Conservation (phyloP, 1,140 invertebrate genomes). For the Drosophila guanche region DNA sequence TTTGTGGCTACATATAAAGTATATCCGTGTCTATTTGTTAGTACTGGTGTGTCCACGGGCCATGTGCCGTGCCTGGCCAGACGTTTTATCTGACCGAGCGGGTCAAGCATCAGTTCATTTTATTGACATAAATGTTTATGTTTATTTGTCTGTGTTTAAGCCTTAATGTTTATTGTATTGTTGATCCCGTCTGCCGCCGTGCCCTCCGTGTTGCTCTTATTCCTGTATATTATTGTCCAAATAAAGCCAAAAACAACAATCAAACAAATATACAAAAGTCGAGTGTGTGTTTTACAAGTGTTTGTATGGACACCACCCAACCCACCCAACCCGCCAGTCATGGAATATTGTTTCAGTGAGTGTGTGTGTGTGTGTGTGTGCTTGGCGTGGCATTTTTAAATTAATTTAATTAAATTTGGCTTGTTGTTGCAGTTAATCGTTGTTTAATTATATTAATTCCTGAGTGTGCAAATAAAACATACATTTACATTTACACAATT, state of each 20-base stretch:
- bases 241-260: slow-evolving; percentile 47
- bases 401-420: slow-evolving; percentile 64
- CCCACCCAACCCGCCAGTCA: too few species aligned
- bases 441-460: slow-evolving; percentile 38
- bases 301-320: background rate
- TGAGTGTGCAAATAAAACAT: too few species aligned
- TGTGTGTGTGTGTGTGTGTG: slow-evolving; percentile 25
- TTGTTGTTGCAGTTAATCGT: slow-evolving; percentile 35
- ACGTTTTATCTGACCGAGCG: slow-evolving; percentile 67
- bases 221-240: slow-evolving; percentile 46
- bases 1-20: slow-evolving; percentile 3
- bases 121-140: slow-evolving; percentile 81
- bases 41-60: background rate
- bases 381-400: slow-evolving; percentile 47
- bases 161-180: slow-evolving; percentile 74
- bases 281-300: slow-evolving; percentile 47
- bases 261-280: slow-evolving; percentile 44
- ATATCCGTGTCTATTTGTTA: slow-evolving; percentile 5
- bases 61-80: slow-evolving; percentile 11
- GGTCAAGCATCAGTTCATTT: slow-evolving; percentile 79
- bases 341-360: slow-evolving; percentile 23
- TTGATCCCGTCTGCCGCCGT: slow-evolving; percentile 29
- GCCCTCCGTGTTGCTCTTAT: slow-evolving; percentile 20
- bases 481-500: too few species aligned
- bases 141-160: slow-evolving; percentile 77